phyloP scores from a whole-genome alignment of 2,113 vertebrate genomes.

The Entosphenus tridentatus region DNA sequence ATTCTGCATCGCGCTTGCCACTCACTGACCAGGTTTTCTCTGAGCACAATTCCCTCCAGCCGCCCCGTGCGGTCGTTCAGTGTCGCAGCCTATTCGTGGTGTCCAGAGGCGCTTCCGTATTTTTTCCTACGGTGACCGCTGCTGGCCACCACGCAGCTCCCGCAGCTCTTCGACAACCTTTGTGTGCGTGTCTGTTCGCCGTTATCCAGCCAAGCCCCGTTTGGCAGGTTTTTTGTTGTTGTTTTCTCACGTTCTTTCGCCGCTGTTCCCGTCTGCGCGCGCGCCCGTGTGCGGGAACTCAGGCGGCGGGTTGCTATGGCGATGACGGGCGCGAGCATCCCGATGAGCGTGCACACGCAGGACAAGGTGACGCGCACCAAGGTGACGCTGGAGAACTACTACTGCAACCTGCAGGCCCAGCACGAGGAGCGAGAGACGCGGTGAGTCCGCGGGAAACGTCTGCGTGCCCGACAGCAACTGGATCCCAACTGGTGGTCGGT shows the following conservation, averaged over 20 bases:
- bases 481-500: not conserved
- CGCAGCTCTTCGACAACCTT: too few relatives aligned
- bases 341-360: constrained; percentile 97
- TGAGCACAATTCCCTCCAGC: too few relatives aligned
- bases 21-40: too few relatives aligned
- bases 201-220: not conserved
- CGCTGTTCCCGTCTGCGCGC: too few relatives aligned
- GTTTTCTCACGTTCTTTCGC: too few relatives aligned
- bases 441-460: constrained; percentile 18
- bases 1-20: too few relatives aligned
- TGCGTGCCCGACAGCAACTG: constrained; percentile 7
- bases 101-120: too few relatives aligned
- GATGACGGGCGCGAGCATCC: constrained; percentile 71
- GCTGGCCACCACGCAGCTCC: too few relatives aligned
- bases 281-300: not conserved
- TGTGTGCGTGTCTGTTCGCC: not conserved
- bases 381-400: constrained; percentile 91
- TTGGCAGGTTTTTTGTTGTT: too few relatives aligned
- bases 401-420: constrained; percentile 85
- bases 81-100: too few relatives aligned
- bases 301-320: constrained; percentile 44
- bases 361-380: constrained; percentile 95
- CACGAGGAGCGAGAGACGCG: constrained; percentile 93
- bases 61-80: too few relatives aligned
- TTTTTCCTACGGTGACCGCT: too few relatives aligned